A percentile compares a stretch with the other conserved stretches of the same genome.
phyloP scores from a whole-genome alignment of 2,113 vertebrate genomes.

The Crotophaga sulcirostris region DNA sequence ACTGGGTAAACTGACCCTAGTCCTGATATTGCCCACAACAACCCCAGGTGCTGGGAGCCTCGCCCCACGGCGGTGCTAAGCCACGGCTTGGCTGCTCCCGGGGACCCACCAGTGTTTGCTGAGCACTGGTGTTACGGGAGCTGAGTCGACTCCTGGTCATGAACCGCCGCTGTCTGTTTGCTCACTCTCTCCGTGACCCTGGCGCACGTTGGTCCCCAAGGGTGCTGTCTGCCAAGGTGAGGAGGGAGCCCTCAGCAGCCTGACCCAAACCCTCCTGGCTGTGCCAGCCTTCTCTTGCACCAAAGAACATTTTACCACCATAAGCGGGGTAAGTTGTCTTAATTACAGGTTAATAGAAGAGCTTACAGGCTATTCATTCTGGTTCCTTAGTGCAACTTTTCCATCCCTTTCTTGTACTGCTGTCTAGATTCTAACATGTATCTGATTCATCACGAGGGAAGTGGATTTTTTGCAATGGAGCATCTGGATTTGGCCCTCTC shows the following conservation, averaged over 20 bases:
- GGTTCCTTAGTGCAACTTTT: not conserved
- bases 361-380: not conserved
- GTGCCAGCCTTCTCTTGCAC: not conserved
- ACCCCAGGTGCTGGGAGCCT: not conserved
- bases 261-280: not conserved
- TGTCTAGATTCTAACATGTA: fast-evolving
- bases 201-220: not conserved
- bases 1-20: slow-evolving; percentile 16
- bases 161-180: not conserved
- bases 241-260: not conserved
- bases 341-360: not conserved
- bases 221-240: not conserved
- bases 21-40: not conserved
- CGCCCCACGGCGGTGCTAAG: not conserved
- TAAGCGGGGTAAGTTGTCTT: not conserved
- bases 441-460: not conserved
- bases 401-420: not conserved
- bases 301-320: fast-evolving
- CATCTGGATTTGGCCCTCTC: not conserved
- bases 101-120: not conserved
- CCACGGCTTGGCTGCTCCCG: not conserved
- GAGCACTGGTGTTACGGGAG: fast-evolving
- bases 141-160: fast-evolving
- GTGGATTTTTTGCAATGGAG: not conserved
- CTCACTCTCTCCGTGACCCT: not conserved